Base-by-base conservation (phyloP, 2,888 invertebrate species). In the Tachina lurida region DNA sequence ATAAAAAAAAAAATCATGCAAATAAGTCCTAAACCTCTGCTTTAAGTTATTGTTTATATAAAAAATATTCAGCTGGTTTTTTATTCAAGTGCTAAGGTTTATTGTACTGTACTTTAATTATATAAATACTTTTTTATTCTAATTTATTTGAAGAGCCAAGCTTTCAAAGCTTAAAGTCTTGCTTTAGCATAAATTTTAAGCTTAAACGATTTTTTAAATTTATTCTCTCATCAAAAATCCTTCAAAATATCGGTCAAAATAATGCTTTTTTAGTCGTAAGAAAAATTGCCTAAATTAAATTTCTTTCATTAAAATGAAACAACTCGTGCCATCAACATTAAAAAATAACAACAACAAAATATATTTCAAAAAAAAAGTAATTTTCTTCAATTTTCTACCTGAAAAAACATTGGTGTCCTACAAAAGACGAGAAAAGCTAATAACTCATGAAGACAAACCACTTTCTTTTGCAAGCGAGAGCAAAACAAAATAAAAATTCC, bases 351-450 rank as follows among this genome's bases (percentile, higher is more conserved):
- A 31, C 31, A 31, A 7, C 31, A 31, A 31, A 31, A 74, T 31
- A 58, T 43, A 17, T 63, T 13, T n/a, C n/a, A n/a, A n/a, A 22
- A 68, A 15, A 41, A 68, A 79, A 67, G 79, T 79, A 83, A 86
- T 86, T 86, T 80, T 73, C 79, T 76, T 71, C 83, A 86, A 86
- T 86, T 86, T 86, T 86, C 82, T 83, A 86, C 76, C 83, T 86
- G 83, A 79, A 65, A 80, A 73, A 83, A 73, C 79, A 86, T 73
- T 80, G 83, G 79, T 86, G 86, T 83, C 86, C 86, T 76, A 86
- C 76, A 83, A 86, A 86, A 83, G 75, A 41, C 58, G 31, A 87
- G 62, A 56, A 31, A 31, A 75, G 84, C 84, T 82, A 82, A 82
- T 82, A 84, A 87, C 78, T 82, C 75, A 79, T 70, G 84, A 82